These are phyloP conservation scores for Tipula unca DNA, from an alignment of 2,888 invertebrate genomes.

Conservation along the genomic window DNA sequence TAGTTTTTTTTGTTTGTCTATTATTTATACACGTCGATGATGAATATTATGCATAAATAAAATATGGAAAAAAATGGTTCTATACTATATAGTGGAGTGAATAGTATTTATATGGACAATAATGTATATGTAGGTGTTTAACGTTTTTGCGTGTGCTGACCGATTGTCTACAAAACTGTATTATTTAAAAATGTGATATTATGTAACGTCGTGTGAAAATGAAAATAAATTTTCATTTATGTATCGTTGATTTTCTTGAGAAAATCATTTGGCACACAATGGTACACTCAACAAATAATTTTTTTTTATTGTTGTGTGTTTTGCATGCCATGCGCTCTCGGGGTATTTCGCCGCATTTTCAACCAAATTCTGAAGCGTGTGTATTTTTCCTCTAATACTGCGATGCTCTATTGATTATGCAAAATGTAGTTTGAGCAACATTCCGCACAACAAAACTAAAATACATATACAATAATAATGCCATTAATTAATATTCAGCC, in stretches of 20 bases:
- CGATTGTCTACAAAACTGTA: neutral
- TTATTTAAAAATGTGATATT: neutral
- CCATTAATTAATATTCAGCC: neutral
- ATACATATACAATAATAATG: neutral
- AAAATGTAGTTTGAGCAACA: neutral
- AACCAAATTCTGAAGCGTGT: neutral
- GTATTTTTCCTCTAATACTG: neutral
- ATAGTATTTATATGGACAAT: neutral
- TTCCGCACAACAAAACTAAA: neutral
- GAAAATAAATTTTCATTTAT: neutral
- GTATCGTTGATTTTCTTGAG: neutral
- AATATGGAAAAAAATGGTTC: neutral
- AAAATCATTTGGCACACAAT: neutral
- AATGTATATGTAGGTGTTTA: neutral
- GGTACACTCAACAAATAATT: too few relatives aligned
- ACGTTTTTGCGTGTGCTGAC: neutral
- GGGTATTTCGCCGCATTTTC: neutral
- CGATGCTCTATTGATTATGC: neutral
- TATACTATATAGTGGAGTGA: neutral
- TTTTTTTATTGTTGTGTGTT: too few relatives aligned
- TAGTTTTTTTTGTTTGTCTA: neutral
- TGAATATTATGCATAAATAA: neutral
- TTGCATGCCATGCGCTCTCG: too few relatives aligned
- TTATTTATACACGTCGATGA: neutral
- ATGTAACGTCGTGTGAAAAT: neutral